Base-by-base conservation (phyloP, 2,888 invertebrate species). In the Hirtodrosophila confusa region DNA sequence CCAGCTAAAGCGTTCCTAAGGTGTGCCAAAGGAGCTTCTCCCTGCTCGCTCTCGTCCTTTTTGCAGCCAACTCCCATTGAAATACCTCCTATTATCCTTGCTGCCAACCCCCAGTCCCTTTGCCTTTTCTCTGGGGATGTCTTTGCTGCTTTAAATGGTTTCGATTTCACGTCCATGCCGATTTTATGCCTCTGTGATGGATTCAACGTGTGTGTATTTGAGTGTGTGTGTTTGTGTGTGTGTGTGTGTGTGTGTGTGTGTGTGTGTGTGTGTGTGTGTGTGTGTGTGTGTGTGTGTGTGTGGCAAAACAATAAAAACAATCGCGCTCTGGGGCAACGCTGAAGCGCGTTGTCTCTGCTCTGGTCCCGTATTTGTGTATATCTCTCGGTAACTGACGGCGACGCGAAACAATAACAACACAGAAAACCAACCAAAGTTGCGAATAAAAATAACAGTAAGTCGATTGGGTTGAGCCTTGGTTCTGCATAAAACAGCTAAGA, bases 301-400 rank as follows among this genome's bases (percentile, higher is more conserved):
- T 70, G 66, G 50, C 68, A 61, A 73, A 69, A 80, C 82, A 87
- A 87, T 87, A 80, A 80, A 87, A 74, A 57, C 57, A 80, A 70
- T 62, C 67, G 78, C 55, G 78, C 74, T 79, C 44, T 51, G 82
- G 75, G 83, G 63, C 66, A 74, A 70, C 55, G 23, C 37, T 44
- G 17, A 24, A 33, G 62, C 69, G 48, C 36, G 17, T 54, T 65
- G 39, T 47, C 50, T 56, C 37, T 17, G 48, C 43, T 44, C 55
- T 8, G 35, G 31, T 9, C 44, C 33, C 31, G 43, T 55, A 48
- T 76, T 57, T 71, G 58, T 56, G 53, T 60, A 53, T 70, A 56
- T 70, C 60, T 60, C 76, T 57, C 47, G 40, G 61, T 50, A 71
- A 54, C 71, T 61, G 69, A 74, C 41, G 75, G 71, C 73, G 63